Conservation (phyloP, 2,888 invertebrate species). For the Pocota personata region DNA sequence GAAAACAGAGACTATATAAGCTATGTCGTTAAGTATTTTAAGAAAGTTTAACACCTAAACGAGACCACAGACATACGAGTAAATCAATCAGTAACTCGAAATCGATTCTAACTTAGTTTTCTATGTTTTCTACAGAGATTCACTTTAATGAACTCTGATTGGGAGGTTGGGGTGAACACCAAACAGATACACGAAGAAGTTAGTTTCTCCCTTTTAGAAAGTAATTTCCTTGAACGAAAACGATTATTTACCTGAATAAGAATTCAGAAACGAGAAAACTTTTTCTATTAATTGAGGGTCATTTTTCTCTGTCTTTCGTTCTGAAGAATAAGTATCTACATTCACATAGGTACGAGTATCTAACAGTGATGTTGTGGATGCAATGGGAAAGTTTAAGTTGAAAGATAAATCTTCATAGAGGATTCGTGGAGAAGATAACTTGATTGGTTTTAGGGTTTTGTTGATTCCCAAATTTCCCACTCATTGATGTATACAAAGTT, state of each 20-base stretch:
- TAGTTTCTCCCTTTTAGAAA: not conserved
- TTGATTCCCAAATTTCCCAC: not conserved
- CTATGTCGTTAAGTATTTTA: not conserved
- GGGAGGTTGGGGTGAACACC: not conserved
- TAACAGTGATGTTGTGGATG: not conserved
- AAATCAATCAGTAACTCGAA: not conserved
- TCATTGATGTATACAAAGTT: not conserved
- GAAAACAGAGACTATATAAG: not conserved
- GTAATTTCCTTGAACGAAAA: conserved; percentile 21
- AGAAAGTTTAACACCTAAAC: not conserved
- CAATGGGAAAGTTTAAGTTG: not conserved
- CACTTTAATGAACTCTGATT: not conserved
- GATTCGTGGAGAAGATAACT: not conserved
- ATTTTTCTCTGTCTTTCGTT: not conserved
- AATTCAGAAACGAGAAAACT: conserved; percentile 11
- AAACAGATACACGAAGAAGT: not conserved
- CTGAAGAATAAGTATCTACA: not conserved
- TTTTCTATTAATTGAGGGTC: conserved; percentile 31
- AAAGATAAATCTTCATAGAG: not conserved
- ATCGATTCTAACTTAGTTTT: conserved; percentile 4
- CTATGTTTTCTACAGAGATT: not conserved
- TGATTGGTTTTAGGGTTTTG: not conserved
- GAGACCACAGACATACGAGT: not conserved
- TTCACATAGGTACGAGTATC: no score
- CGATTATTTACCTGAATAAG: conserved; percentile 32